Base-by-base conservation (phyloP, 1,140 invertebrate species). In the Nomia melanderi region DNA sequence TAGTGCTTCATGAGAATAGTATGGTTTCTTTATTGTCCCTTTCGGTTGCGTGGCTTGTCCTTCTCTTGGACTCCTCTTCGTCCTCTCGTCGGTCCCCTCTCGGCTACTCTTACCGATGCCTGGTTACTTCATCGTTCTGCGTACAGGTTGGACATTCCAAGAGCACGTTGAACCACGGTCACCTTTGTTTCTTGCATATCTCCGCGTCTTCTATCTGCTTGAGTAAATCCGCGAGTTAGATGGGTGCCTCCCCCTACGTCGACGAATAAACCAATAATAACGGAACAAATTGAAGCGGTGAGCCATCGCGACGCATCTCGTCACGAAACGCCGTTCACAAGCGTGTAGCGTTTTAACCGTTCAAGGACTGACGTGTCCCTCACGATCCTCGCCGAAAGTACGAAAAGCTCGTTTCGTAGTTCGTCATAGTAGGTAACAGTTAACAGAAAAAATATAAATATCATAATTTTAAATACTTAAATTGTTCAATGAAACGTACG, bases 131-230 rank as follows among this genome's bases (percentile, higher is more conserved):
- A 86, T 83, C 79, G 59, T 66, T 41, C 33, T n/a, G 23, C 31
- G 31, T 31, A 14, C 78, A 57, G 53, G 66, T 78, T 78, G 69
- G 70, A 80, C 88, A 90, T 90, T 90, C 88, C 88, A 67, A 72
- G 75, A 84, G 89, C 88, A 88, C 88, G 82, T 90, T 90, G 88
- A 90, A 90, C 88, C 84, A 78, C 73, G 77, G 80, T 72, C 81
- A 81, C 79, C 81, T 81, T 79, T 79, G 73, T 81, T 64, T 53
- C 56, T 44, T 44, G 63, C 23, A 62, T 41, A 63, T 63, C 56
- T 63, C 54, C 27, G 23, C 20, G 8, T 65, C 63, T 12, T n/a
- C 12, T 31, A 60, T 33, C 56, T 60, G 27, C 12, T 5, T 14
- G 12, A 20, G 27, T 44, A 60, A 71, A 71, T 25, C 14, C 27